phyloP scores from a whole-genome alignment of 2,888 invertebrate species.

The Carabus problematicus region DNA sequence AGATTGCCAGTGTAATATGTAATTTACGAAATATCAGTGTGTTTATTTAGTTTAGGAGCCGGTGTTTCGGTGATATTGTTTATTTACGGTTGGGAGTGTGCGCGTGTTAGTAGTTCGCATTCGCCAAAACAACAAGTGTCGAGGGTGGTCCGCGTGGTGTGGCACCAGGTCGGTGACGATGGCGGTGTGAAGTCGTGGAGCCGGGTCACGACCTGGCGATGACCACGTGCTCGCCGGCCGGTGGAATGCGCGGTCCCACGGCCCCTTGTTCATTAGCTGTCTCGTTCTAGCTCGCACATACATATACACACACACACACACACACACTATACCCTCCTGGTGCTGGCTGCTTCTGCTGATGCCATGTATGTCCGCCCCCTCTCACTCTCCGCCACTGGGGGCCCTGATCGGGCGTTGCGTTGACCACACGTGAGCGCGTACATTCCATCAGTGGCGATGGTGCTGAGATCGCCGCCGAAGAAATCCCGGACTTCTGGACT shows the following conservation, averaged over 20 bases:
- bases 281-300: conserved; percentile 5
- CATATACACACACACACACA: background rate
- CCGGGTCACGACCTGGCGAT: conserved; percentile 33
- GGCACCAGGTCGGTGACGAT: conserved; percentile 4
- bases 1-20: too few relatives aligned
- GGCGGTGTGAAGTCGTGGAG: conserved; percentile 3
- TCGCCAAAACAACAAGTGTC: too few relatives aligned
- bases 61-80: too few relatives aligned
- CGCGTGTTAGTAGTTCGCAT: too few relatives aligned
- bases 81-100: too few relatives aligned
- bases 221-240: conserved; percentile 28
- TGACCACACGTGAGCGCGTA: conserved; percentile 27
- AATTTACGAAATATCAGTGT: too few relatives aligned
- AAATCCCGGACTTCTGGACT: background rate
- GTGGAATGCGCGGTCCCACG: conserved; percentile 19
- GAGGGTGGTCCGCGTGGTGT: background rate
- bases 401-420: conserved; percentile 6
- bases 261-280: background rate
- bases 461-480: conserved; percentile 13
- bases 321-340: background rate
- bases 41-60: too few relatives aligned
- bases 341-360: too few relatives aligned
- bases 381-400: background rate
- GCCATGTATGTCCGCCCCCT: too few relatives aligned
- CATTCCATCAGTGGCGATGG: conserved; percentile 18